Conservation (phyloP, 2,797 vertebrate species). For the Hylomyscus alleni region DNA sequence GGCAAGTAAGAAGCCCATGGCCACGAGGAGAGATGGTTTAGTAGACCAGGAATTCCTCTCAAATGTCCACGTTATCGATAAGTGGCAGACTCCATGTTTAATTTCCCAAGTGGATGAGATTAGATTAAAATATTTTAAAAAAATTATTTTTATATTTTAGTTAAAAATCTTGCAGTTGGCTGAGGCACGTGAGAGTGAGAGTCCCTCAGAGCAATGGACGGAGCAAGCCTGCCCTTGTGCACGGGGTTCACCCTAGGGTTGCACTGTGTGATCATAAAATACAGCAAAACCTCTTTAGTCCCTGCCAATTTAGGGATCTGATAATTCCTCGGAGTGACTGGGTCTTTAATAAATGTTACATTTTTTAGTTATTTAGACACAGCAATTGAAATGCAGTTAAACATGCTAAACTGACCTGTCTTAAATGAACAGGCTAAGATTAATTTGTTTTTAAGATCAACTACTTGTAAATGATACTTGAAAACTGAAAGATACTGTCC, state of each 20-base stretch:
- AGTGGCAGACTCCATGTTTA: constrained; percentile 11
- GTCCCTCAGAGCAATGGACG: background rate
- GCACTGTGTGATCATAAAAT: background rate
- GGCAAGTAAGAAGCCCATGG: constrained; percentile 30
- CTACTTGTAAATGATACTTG: constrained; percentile 50
- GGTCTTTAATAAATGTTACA: constrained; percentile 33
- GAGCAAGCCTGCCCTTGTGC: background rate
- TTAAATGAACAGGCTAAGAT: constrained; percentile 67
- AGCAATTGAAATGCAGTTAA: constrained; percentile 55
- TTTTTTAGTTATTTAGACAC: constrained; percentile 66
- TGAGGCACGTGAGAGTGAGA: background rate
- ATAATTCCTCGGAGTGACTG: constrained; percentile 34
- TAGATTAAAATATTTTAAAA: background rate
- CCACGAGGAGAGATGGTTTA: constrained; percentile 51
- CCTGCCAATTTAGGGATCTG: constrained; percentile 56
- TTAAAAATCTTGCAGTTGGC: background rate
- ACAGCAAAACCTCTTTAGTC: constrained; percentile 69
- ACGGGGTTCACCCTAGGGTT: background rate
- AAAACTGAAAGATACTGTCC: constrained; percentile 43
- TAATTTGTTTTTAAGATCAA: constrained; percentile 68
- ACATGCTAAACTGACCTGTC: constrained; percentile 16
- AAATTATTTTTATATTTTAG: background rate
- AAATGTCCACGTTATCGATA: constrained; percentile 25
- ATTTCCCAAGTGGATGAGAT: constrained; percentile 51
- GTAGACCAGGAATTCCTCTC: constrained; percentile 51